A percentile compares a stretch with the other conserved stretches of the same genome.
phyloP scores from a whole-genome alignment of 2,888 invertebrate species.

The Sipha maydis region DNA sequence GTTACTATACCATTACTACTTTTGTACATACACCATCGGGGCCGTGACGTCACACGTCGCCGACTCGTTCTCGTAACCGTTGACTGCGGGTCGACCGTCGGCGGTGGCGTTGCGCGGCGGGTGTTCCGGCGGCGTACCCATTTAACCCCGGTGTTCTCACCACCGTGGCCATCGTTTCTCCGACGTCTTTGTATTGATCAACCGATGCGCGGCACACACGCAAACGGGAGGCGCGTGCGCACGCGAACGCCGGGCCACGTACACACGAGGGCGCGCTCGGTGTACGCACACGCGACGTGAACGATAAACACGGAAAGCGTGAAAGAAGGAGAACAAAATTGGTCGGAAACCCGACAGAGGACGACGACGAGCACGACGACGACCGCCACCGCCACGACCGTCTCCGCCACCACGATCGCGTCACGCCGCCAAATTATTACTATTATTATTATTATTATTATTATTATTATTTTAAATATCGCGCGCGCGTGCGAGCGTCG shows the following conservation, averaged over 20 bases:
- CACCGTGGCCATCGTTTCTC: background rate
- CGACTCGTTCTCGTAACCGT: background rate
- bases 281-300: background rate
- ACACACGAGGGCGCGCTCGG: background rate
- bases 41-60: background rate
- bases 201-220: constrained; percentile 45
- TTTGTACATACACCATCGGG: background rate
- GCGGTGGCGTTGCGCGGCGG: background rate
- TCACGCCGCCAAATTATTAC: too few species aligned
- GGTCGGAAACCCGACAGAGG: constrained; percentile 31
- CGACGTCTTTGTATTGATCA: constrained; percentile 61
- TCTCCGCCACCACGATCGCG: too few species aligned
- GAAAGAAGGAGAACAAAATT: constrained; percentile 17
- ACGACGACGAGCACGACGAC: constrained; percentile 1
- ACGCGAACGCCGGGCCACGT: background rate
- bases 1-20: background rate
- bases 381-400: background rate
- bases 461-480: background rate
- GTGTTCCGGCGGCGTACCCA: constrained; percentile 15
- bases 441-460: background rate
- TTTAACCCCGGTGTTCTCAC: background rate
- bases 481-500: background rate
- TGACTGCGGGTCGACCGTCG: constrained; percentile 22
- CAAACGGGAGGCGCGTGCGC: background rate
- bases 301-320: constrained; percentile 15